Evolutionary conservation across 2,888 invertebrate genomes (phyloP).

Genomic region (Calliphora vomitoria): DNA sequence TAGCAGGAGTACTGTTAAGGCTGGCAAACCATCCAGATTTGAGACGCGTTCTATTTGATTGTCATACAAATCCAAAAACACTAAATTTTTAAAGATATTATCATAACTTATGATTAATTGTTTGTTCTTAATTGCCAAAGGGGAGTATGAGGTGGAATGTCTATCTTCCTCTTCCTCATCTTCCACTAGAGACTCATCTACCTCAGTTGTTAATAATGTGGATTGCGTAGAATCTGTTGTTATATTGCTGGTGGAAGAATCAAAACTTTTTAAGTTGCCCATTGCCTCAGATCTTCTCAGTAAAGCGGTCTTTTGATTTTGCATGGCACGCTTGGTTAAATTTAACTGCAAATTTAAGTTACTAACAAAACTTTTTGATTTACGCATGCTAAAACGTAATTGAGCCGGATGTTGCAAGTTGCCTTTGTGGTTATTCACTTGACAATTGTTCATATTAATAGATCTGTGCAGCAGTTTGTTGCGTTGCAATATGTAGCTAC

Average conservation of each 20-base stretch:
- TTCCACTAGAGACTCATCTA: not conserved
- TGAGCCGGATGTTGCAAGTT: conserved; percentile 68
- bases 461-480: conserved; percentile 65
- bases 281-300: conserved; percentile 13
- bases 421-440: conserved; percentile 53
- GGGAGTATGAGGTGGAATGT: conserved; percentile 66
- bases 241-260: conserved; percentile 77
- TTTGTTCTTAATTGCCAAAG: conserved; percentile 82
- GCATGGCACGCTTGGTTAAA: conserved; percentile 78
- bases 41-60: conserved; percentile 96
- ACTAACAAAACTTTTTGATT: conserved; percentile 83
- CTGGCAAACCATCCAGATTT: conserved; percentile 90
- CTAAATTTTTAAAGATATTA: conserved; percentile 87
- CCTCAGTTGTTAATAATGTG: conserved; percentile 46
- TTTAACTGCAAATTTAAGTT: conserved; percentile 80
- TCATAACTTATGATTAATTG: conserved; percentile 82
- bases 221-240: conserved; percentile 71
- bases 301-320: conserved; percentile 74
- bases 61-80: conserved; percentile 97
- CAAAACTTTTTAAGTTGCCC: conserved; percentile 78
- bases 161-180: conserved; percentile 62
- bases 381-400: conserved; percentile 79
- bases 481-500: conserved; percentile 53
- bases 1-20: conserved; percentile 93
- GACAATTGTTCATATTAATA: conserved; percentile 60